These are phyloP conservation scores for Conomelus anceps DNA, from an alignment of 2,888 invertebrate species.

Conservation along the genomic window DNA sequence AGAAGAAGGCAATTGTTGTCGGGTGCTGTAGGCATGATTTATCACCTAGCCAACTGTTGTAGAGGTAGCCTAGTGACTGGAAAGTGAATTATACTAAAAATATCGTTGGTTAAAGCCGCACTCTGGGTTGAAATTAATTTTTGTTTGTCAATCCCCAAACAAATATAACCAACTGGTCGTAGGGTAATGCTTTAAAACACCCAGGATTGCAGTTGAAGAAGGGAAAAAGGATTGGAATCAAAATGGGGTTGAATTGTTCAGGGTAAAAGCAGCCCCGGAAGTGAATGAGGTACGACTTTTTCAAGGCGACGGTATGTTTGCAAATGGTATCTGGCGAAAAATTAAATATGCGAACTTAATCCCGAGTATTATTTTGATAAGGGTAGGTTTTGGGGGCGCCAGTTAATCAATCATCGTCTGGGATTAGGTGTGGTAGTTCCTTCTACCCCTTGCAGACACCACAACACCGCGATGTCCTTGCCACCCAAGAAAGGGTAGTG, in stretches of 20 bases:
- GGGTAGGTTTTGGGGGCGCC: not conserved
- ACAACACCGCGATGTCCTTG: not conserved
- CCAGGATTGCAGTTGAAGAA: no score
- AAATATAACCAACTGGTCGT: not conserved
- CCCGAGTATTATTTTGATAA: not conserved
- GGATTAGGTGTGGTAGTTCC: not conserved
- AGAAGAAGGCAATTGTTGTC: not conserved
- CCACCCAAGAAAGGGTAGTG: not conserved
- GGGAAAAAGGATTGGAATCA: not conserved
- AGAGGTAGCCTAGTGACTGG: not conserved
- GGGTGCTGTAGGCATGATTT: not conserved
- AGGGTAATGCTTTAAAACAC: not conserved
- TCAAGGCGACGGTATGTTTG: not conserved
- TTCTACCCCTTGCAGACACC: not conserved
- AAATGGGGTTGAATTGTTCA: not conserved
- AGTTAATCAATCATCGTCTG: conserved; percentile 6
- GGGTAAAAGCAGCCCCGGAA: not conserved
- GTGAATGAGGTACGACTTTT: not conserved
- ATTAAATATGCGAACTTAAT: conserved; percentile 12
- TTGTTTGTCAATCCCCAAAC: not conserved
- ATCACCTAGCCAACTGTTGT: not conserved
- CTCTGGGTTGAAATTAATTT: not conserved
- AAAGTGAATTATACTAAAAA: not conserved
- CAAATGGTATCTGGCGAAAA: not conserved
- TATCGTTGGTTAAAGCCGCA: not conserved